Evolutionary conservation across 2,888 invertebrate genomes (phyloP).

Genomic region (Microdon myrmicae): DNA sequence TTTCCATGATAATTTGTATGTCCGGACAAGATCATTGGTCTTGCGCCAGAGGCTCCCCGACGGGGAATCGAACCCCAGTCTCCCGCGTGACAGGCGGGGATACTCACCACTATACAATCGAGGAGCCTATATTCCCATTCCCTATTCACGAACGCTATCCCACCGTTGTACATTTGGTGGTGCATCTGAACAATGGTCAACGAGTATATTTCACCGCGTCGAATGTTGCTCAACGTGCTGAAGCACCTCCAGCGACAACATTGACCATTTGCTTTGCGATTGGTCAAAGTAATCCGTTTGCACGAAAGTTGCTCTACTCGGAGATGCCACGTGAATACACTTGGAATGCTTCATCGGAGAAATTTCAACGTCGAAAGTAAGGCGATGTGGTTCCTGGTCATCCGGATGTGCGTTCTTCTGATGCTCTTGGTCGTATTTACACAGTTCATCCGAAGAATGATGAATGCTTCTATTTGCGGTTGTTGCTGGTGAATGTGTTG

Average conservation of each 20-base stretch:
- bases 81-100: too few relatives aligned
- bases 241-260: constrained; percentile 54
- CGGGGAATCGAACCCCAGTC: too few relatives aligned
- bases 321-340: constrained; percentile 58
- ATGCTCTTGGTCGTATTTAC: constrained; percentile 60
- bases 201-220: constrained; percentile 38
- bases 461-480: constrained; percentile 59
- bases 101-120: too few relatives aligned
- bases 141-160: constrained; percentile 26
- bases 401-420: constrained; percentile 55
- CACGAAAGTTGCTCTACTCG: constrained; percentile 58
- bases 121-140: constrained; percentile 41
- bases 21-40: too few relatives aligned
- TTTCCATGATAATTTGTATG: too few relatives aligned
- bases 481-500: constrained; percentile 58
- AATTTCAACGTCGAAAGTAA: constrained; percentile 57
- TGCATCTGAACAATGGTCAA: constrained; percentile 47
- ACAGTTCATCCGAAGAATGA: constrained; percentile 59
- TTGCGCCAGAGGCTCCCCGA: too few relatives aligned
- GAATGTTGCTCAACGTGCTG: constrained; percentile 54
- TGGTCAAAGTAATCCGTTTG: constrained; percentile 56
- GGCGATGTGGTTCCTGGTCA: constrained; percentile 53
- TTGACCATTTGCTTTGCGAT: constrained; percentile 60
- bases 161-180: constrained; percentile 25
- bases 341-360: constrained; percentile 57